These are phyloP conservation scores for Boleophthalmus pectinirostris DNA, from an alignment of 2,113 vertebrate genomes.

Conservation along the genomic window DNA sequence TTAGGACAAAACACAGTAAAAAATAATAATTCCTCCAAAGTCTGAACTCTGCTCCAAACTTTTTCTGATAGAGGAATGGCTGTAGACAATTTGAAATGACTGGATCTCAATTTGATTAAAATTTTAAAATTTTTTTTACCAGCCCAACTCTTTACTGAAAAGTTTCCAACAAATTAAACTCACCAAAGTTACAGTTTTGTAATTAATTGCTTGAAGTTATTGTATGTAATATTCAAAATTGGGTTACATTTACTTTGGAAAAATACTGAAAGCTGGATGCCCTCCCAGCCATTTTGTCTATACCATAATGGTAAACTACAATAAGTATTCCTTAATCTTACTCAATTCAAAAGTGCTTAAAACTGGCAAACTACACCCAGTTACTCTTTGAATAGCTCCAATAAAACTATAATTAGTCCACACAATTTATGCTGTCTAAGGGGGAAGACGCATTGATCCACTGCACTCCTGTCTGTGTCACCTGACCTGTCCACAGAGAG, in stretches of 20 bases:
- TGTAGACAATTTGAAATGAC: no score
- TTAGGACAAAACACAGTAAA: background rate
- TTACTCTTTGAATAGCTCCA: background rate
- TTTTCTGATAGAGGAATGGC: no score
- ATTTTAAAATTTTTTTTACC: no score
- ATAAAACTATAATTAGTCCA: background rate
- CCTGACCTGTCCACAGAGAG: constrained; percentile 41
- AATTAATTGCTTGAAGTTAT: no score
- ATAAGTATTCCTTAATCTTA: background rate
- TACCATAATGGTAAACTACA: background rate
- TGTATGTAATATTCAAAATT: no score
- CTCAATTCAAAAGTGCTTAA: background rate
- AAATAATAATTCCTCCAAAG: background rate
- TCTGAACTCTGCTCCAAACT: background rate
- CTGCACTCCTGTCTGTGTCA: constrained; percentile 25
- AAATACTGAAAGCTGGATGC: no score
- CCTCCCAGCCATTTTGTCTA: no score
- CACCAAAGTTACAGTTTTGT: no score
- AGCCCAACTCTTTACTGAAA: no score
- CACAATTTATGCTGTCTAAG: background rate
- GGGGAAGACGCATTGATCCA: background rate
- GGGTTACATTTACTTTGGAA: no score
- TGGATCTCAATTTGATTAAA: no score
- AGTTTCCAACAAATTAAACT: no score
- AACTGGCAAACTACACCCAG: background rate